These are phyloP conservation scores for Anastrepha obliqua DNA, from an alignment of 1,140 invertebrate genomes.

Conservation along the genomic window DNA sequence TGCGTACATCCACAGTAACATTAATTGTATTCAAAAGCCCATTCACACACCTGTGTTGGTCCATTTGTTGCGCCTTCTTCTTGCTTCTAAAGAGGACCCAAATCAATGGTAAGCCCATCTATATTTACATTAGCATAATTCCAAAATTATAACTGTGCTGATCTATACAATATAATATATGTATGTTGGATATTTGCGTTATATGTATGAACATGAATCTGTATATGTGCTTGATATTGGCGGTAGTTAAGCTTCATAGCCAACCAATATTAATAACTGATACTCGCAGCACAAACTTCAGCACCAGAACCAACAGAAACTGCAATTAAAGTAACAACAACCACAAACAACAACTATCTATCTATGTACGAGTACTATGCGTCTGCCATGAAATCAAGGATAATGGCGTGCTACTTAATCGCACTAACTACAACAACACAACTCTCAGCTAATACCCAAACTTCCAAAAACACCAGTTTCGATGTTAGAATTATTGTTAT, in stretches of 20 bases:
- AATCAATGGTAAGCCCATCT: slow-evolving; percentile 16
- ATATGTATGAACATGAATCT: neutral
- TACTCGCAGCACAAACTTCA: neutral
- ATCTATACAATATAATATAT: too few species aligned
- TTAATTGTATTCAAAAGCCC: neutral
- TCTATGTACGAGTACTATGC: neutral
- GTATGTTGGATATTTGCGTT: neutral
- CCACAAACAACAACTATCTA: neutral
- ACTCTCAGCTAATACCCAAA: neutral
- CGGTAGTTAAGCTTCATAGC: slow-evolving; percentile 14
- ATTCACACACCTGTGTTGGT: neutral
- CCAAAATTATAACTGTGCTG: neutral
- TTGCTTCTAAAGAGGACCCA: neutral
- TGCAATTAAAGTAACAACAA: neutral
- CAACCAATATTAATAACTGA: slow-evolving; percentile 24
- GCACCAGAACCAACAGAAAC: slow-evolving; percentile 2
- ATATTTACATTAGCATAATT: slow-evolving; percentile 37
- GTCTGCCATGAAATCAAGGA: neutral
- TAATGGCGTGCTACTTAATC: neutral
- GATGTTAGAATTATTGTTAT: neutral
- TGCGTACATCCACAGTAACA: too few species aligned
- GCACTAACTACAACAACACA: neutral
- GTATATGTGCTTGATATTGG: slow-evolving; percentile 19
- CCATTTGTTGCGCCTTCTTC: neutral
- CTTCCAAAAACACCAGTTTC: neutral